Percentiles rank a stretch among this genome's conserved stretches.
Evolutionary conservation across 1,140 invertebrate genomes (phyloP).

Genomic region (Laodelphax striatellus): DNA sequence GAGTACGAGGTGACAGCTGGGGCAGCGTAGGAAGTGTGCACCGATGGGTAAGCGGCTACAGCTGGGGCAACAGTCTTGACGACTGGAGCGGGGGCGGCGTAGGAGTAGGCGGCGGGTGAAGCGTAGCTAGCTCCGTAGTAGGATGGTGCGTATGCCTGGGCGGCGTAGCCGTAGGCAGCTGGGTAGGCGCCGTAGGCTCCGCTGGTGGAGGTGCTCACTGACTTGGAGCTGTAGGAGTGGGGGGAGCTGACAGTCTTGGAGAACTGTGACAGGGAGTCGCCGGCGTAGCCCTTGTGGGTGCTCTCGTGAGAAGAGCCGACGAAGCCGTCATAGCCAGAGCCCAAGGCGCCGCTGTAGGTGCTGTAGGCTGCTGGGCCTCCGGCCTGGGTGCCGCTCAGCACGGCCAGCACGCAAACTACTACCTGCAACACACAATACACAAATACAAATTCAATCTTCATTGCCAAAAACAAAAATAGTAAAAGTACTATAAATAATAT

Average conservation of each 20-base stretch:
- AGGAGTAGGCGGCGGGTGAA: neutral
- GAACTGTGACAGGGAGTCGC: slow-evolving; percentile 37
- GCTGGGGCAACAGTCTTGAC: slow-evolving; percentile 3
- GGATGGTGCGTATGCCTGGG: slow-evolving; percentile 12
- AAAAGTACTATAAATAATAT: no score
- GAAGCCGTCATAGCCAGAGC: slow-evolving; percentile 32
- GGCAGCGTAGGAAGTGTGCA: slow-evolving; percentile 15
- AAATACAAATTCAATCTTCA: no score
- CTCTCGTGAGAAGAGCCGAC: slow-evolving; percentile 39
- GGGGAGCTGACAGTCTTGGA: slow-evolving; percentile 38
- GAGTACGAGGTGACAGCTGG: slow-evolving; percentile 13
- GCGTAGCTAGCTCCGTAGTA: neutral
- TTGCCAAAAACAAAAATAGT: no score
- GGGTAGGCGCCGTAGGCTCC: slow-evolving; percentile 28
- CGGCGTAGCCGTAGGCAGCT: slow-evolving; percentile 2
- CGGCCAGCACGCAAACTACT: slow-evolving; percentile 24
- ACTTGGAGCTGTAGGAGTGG: slow-evolving; percentile 38
- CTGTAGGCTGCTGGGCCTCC: slow-evolving; percentile 38
- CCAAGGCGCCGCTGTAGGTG: slow-evolving; percentile 34
- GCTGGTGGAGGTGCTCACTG: slow-evolving; percentile 38
- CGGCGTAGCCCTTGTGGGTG: slow-evolving; percentile 41
- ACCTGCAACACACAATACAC: slow-evolving; percentile 20
- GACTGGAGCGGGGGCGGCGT: slow-evolving; percentile 7
- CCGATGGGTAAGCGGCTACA: neutral
- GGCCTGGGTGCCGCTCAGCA: slow-evolving; percentile 28